A percentile compares a stretch with the other conserved stretches of the same genome.
Evolutionary conservation across 2,888 invertebrate genomes (phyloP).

Genomic region (Melanchra persicariae): DNA sequence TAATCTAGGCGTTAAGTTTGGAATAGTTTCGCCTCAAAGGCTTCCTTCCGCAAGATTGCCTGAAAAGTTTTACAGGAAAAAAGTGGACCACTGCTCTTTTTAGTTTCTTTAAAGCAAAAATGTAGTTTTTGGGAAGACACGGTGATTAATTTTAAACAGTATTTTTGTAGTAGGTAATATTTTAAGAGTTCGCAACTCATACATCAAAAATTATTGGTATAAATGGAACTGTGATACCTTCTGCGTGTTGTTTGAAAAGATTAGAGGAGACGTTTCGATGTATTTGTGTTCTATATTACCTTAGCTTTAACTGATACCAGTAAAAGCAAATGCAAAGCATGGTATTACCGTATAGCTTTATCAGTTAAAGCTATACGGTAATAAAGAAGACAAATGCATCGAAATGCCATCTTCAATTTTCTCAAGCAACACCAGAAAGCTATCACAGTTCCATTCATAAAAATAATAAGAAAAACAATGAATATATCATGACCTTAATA

Average conservation of each 20-base stretch:
- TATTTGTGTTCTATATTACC: no score
- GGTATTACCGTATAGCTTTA: no score
- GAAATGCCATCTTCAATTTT: background rate
- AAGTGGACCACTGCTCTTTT: conserved; percentile 22
- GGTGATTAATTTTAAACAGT: background rate
- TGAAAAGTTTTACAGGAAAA: conserved; percentile 47
- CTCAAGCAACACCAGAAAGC: background rate
- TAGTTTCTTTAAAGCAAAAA: conserved; percentile 19
- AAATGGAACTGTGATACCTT: no score
- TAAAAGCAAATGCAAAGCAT: no score
- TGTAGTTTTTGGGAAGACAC: background rate
- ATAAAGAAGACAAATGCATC: background rate
- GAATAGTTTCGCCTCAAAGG: conserved; percentile 53
- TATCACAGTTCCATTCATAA: conserved; percentile 1
- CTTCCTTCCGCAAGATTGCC: conserved; percentile 39
- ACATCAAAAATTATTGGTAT: no score
- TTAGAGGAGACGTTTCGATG: no score
- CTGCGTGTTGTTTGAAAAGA: no score
- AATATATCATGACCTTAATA: conserved; percentile 20
- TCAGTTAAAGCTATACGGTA: no score
- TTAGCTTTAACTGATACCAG: no score
- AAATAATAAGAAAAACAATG: conserved; percentile 21
- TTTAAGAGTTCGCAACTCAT: background rate
- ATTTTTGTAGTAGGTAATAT: background rate
- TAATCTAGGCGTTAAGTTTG: conserved; percentile 29